These are phyloP conservation scores for Notiomystis cincta DNA, from an alignment of 2,113 vertebrate genomes.

Conservation along the genomic window DNA sequence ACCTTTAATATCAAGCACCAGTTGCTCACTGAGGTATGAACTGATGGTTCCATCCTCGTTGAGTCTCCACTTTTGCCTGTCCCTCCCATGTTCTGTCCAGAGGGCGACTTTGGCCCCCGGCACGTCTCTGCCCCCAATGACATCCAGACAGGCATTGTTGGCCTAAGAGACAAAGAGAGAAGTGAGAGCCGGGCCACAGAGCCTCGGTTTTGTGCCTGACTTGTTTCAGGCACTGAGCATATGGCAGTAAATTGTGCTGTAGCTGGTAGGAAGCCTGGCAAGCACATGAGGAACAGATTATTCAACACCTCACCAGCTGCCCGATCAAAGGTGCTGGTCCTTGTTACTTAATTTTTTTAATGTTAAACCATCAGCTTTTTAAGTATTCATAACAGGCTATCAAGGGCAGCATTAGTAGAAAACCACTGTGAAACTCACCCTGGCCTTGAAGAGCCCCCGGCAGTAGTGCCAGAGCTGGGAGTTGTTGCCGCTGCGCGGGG, in stretches of 20 bases:
- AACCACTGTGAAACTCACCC: constrained; percentile 55
- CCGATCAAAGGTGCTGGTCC: background rate
- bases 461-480: constrained; percentile 82
- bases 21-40: constrained; percentile 76
- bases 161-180: constrained; percentile 56
- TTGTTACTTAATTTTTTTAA: background rate
- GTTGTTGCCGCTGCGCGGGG: constrained; percentile 43
- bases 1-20: constrained; percentile 86
- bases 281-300: background rate
- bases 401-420: background rate
- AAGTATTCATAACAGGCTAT: background rate
- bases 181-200: background rate
- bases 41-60: constrained; percentile 80
- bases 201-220: background rate
- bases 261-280: background rate
- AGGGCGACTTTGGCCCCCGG: constrained; percentile 80
- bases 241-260: fast-evolving
- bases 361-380: background rate
- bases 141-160: constrained; percentile 78
- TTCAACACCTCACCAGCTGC: background rate
- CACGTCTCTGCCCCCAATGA: constrained; percentile 78
- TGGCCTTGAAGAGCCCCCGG: constrained; percentile 78
- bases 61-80: constrained; percentile 81
- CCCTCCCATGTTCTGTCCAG: constrained; percentile 81
- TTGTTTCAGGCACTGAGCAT: background rate